phyloP scores from a whole-genome alignment of 1,140 invertebrate species.

The Campodea augens region DNA sequence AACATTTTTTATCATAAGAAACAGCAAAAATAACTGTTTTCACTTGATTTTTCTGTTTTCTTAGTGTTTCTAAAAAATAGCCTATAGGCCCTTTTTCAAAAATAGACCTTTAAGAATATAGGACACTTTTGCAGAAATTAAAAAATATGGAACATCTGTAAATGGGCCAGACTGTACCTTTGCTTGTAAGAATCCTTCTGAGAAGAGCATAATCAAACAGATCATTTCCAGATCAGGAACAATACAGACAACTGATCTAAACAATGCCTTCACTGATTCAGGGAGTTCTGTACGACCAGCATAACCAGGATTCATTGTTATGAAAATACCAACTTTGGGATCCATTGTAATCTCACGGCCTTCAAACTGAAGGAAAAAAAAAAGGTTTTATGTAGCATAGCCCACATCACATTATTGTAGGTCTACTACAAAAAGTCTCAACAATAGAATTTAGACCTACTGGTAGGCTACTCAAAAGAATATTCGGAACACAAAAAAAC shows the following conservation, averaged over 20 bases:
- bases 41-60: too few species aligned
- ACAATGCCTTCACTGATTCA: constrained; percentile 75
- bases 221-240: constrained; percentile 77
- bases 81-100: too few species aligned
- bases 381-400: constrained; percentile 5
- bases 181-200: constrained; percentile 68
- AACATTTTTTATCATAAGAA: neutral
- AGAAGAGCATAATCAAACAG: constrained; percentile 76
- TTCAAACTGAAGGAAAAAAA: constrained; percentile 52
- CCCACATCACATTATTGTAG: neutral
- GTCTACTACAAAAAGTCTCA: too few species aligned
- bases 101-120: too few species aligned
- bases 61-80: too few species aligned
- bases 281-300: constrained; percentile 73
- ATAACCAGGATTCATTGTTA: constrained; percentile 86
- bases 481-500: too few species aligned
- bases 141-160: too few species aligned
- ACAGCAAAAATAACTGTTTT: neutral
- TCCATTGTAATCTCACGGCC: constrained; percentile 61
- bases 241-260: constrained; percentile 74
- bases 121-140: too few species aligned
- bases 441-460: too few species aligned
- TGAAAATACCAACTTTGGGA: constrained; percentile 70
- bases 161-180: too few species aligned
- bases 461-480: too few species aligned